Evolutionary conservation across 2,888 invertebrate genomes (phyloP).

Genomic region (Mechanitis messenoides): DNA sequence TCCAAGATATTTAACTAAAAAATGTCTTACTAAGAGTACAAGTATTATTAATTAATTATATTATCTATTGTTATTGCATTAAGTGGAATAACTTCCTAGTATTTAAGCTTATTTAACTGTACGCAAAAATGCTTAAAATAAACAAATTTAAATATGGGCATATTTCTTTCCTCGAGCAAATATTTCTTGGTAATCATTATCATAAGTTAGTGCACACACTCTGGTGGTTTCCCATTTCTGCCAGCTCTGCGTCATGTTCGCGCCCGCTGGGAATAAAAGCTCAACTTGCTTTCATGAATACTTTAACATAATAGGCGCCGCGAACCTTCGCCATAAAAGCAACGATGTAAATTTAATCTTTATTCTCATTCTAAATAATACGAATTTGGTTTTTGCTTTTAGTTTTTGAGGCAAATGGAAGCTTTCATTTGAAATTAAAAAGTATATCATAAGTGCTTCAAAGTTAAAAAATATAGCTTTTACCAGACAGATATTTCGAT

Average conservation of each 20-base stretch:
- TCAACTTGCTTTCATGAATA: conserved; percentile 67
- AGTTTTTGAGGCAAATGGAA: conserved; percentile 21
- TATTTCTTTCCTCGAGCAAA: conserved; percentile 41
- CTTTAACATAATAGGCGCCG: conserved; percentile 64
- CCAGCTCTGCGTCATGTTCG: conserved; percentile 40
- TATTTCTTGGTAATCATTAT: conserved; percentile 64
- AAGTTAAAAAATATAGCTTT: conserved; percentile 9
- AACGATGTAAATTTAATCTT: conserved; percentile 72
- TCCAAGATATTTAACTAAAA: conserved; percentile 25
- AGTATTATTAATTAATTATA: neutral
- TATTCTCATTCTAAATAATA: conserved; percentile 56
- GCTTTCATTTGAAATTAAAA: conserved; percentile 13
- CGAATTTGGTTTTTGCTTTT: conserved; percentile 35
- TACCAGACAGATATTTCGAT: conserved; percentile 39
- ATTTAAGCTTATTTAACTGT: no score
- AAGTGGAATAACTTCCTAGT: neutral
- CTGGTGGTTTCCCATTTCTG: conserved; percentile 48
- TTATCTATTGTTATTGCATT: conserved; percentile 1
- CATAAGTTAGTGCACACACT: conserved; percentile 57
- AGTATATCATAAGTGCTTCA: conserved; percentile 16
- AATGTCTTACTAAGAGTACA: neutral
- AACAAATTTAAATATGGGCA: conserved; percentile 12
- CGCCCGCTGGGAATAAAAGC: conserved; percentile 56
- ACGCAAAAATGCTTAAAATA: neutral
- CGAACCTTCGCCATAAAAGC: conserved; percentile 52